Evolutionary conservation across 2,888 invertebrate genomes (phyloP).

Genomic region (Drosophila neotestacea): DNA sequence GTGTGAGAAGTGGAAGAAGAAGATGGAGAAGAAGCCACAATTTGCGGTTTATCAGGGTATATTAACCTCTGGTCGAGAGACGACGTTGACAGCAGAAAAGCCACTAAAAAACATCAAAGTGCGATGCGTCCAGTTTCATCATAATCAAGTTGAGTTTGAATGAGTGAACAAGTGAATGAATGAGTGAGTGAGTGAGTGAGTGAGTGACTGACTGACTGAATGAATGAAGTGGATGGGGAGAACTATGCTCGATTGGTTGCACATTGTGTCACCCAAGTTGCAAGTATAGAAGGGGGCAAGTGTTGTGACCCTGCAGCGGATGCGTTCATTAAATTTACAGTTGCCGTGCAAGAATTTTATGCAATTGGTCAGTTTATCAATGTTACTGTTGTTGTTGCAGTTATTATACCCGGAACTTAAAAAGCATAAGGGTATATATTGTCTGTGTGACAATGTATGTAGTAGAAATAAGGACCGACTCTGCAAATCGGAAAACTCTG

Average conservation of each 20-base stretch:
- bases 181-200: background rate
- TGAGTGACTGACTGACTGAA: background rate
- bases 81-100: conserved; percentile 56
- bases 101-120: conserved; percentile 59
- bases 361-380: conserved; percentile 41
- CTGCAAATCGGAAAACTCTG: too few relatives aligned
- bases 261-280: conserved; percentile 47
- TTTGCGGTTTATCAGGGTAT: conserved; percentile 64
- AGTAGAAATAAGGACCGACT: too few relatives aligned
- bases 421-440: too few relatives aligned
- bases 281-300: background rate
- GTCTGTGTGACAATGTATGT: too few relatives aligned
- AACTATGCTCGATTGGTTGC: conserved; percentile 51
- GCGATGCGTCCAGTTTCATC: conserved; percentile 40
- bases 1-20: background rate
- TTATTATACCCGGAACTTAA: background rate
- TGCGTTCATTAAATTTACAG: conserved; percentile 67
- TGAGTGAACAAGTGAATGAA: background rate
- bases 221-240: conserved; percentile 1
- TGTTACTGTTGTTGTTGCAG: background rate
- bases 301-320: conserved; percentile 59
- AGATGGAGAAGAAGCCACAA: conserved; percentile 47
- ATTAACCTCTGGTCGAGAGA: conserved; percentile 47
- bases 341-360: conserved; percentile 66
- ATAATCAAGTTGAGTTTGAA: conserved; percentile 41